Percentiles rank a stretch among this genome's conserved stretches.
phyloP scores from a whole-genome alignment of 37 sponge, comb jelly and placozoan genomes.

The Haliclona indistincta region DNA sequence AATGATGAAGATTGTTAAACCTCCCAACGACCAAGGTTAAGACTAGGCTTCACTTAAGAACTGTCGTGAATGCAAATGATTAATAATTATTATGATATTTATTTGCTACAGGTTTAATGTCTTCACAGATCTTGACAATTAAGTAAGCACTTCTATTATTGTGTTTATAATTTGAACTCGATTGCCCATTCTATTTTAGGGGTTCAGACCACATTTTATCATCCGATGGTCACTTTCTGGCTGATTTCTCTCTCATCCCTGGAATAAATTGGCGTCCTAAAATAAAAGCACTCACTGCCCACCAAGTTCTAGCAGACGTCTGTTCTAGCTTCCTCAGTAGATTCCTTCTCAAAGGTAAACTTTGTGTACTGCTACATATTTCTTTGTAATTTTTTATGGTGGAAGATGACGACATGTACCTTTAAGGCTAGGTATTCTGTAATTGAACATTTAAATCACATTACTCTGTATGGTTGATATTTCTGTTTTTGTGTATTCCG shows the following conservation, averaged over 20 bases:
- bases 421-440: too few relatives aligned
- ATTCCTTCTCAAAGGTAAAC: conserved; percentile 61
- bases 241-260: too few relatives aligned
- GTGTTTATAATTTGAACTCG: too few relatives aligned
- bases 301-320: conserved; percentile 37
- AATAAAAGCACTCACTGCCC: conserved; percentile 17
- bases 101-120: neutral
- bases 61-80: conserved; percentile 29
- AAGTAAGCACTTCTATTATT: too few relatives aligned
- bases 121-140: neutral
- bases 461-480: too few relatives aligned
- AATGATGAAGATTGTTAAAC: conserved; percentile 44
- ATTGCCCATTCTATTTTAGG: conserved; percentile 4
- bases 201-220: conserved; percentile 50
- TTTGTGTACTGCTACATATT: too few relatives aligned
- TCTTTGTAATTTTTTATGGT: too few relatives aligned
- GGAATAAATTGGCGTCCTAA: too few relatives aligned
- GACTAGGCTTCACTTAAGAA: conserved; percentile 11
- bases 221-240: too few relatives aligned
- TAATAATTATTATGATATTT: neutral
- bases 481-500: too few relatives aligned
- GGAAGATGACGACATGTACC: too few relatives aligned
- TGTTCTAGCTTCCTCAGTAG: conserved; percentile 60
- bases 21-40: conserved; percentile 30
- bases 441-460: too few relatives aligned